A percentile compares a stretch with the other conserved stretches of the same genome.
Evolutionary conservation across 2,113 vertebrate species (phyloP).

Genomic region (Thryonomys swinderianus): DNA sequence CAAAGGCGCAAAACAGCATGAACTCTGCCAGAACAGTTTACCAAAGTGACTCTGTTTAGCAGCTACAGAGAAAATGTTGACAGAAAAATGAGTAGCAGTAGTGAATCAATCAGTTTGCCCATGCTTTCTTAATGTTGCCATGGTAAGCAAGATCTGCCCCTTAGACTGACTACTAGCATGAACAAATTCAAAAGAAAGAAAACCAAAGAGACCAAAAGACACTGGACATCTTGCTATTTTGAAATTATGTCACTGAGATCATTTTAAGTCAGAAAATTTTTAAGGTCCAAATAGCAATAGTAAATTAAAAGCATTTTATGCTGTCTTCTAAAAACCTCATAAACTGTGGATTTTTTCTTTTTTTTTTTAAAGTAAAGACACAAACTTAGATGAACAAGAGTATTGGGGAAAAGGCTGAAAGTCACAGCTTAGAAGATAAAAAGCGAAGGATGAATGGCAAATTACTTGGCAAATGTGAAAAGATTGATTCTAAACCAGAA

Average conservation of each 20-base stretch:
- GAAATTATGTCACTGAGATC: neutral
- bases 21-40: neutral
- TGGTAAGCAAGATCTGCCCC: neutral
- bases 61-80: neutral
- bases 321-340: neutral
- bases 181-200: neutral
- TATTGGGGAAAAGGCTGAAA: constrained; percentile 13
- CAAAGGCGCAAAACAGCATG: neutral
- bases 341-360: no score
- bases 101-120: neutral
- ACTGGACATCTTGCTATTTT: neutral
- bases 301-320: neutral
- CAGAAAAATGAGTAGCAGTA: neutral
- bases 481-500: neutral
- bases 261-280: constrained; percentile 17
- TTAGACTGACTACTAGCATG: neutral
- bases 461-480: constrained; percentile 33
- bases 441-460: neutral
- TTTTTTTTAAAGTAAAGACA: neutral
- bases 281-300: neutral
- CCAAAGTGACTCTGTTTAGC: neutral
- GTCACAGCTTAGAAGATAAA: neutral
- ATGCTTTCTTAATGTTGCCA: neutral
- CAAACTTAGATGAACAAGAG: neutral
- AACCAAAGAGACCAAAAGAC: neutral